Conservation (phyloP, 2,797 vertebrate species). For the Tympanoctomys barrerae region DNA sequence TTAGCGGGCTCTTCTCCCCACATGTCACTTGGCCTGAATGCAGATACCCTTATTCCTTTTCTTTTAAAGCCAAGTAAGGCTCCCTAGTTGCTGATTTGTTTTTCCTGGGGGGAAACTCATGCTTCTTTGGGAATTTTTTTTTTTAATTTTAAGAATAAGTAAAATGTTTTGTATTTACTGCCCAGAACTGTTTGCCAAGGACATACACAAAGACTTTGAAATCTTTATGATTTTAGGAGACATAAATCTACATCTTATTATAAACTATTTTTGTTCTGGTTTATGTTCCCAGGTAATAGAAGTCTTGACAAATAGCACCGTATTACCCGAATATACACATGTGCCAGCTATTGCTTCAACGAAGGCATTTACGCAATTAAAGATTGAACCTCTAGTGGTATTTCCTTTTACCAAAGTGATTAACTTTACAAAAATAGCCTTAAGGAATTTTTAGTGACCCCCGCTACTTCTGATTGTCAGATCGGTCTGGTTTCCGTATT, state of each 20-base stretch:
- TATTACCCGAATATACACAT: neutral
- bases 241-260: slow-evolving; percentile 13
- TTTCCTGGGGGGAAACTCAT: neutral
- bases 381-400: neutral
- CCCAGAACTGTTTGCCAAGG: neutral
- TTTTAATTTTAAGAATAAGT: slow-evolving; percentile 5
- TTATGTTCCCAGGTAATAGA: slow-evolving; percentile 31
- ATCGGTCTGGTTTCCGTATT: neutral
- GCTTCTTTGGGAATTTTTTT: neutral
- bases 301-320: neutral
- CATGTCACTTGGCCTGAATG: slow-evolving; percentile 14
- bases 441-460: neutral
- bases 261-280: slow-evolving; percentile 1
- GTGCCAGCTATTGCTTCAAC: neutral
- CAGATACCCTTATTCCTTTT: neutral
- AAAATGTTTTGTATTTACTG: slow-evolving; percentile 50
- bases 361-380: slow-evolving; percentile 46
- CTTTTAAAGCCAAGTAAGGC: neutral
- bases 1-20: neutral
- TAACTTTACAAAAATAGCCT: neutral
- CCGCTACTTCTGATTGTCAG: neutral
- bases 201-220: neutral
- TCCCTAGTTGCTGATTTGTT: slow-evolving; percentile 3
- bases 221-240: neutral
- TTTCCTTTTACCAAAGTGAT: slow-evolving; percentile 50